Conservation (phyloP, 2,113 vertebrate species). For the Pachycephala philippinensis region DNA sequence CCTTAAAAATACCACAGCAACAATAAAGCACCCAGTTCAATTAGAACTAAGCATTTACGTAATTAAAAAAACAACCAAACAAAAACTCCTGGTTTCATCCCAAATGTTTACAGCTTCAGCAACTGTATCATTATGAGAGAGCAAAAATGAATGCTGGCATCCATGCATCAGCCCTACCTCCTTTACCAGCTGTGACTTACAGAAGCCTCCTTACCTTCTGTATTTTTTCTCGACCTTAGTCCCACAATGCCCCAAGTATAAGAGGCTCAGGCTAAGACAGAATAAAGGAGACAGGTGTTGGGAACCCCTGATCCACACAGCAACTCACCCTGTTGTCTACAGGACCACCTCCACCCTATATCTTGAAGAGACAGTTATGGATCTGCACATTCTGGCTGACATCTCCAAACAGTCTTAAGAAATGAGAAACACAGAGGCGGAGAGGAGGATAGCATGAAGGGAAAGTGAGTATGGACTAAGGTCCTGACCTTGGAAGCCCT, state of each 20-base stretch:
- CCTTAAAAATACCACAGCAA: neutral
- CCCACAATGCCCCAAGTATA: neutral
- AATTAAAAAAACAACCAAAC: neutral
- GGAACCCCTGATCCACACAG: neutral
- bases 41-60: neutral
- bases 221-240: neutral
- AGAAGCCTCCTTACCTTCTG: neutral
- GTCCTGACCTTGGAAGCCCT: neutral
- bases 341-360: neutral
- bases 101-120: neutral
- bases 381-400: neutral
- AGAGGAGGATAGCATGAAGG: neutral
- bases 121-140: neutral
- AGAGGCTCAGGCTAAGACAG: neutral
- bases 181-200: neutral
- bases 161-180: neutral
- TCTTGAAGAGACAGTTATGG: neutral
- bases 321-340: neutral
- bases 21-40: neutral
- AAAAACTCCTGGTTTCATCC: neutral
- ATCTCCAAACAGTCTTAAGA: neutral
- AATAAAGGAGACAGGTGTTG: fast-evolving
- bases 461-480: neutral
- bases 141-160: neutral
- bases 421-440: neutral